A percentile compares a stretch with the other conserved stretches of the same genome.
These are phyloP conservation scores for Dolichallabes microphthalmus DNA, from an alignment of 2,113 vertebrate genomes.

Conservation along the genomic window DNA sequence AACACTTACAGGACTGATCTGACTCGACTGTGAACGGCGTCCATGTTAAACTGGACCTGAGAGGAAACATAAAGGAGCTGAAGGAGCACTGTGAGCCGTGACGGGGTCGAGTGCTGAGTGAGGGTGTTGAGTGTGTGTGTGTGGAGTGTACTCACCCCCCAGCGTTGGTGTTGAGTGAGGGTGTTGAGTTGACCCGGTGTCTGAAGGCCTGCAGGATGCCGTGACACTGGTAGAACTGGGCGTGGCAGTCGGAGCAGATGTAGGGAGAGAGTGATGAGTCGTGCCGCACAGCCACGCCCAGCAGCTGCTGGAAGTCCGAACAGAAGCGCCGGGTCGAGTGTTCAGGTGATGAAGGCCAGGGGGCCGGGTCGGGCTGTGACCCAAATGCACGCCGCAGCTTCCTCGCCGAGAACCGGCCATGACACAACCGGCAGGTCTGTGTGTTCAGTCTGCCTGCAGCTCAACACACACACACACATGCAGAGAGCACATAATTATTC, in stretches of 20 bases:
- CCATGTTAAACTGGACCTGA: conserved; percentile 60
- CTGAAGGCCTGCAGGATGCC: conserved; percentile 83
- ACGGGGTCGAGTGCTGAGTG: conserved; percentile 17
- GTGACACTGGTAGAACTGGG: conserved; percentile 95
- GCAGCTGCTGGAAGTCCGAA: conserved; percentile 86
- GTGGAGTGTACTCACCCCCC: conserved; percentile 74
- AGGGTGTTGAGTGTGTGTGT: conserved; percentile 71
- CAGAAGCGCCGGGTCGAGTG: conserved; percentile 78
- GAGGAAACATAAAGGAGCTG: conserved; percentile 29
- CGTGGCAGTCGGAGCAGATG: conserved; percentile 89
- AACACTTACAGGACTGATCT: conserved; percentile 4
- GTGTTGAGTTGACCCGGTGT: conserved; percentile 83
- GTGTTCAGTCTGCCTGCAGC: conserved; percentile 54
- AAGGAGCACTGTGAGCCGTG: background rate
- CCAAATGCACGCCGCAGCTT: conserved; percentile 84
- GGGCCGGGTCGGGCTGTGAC: conserved; percentile 66
- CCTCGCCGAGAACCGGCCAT: conserved; percentile 87
- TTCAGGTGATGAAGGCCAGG: conserved; percentile 51
- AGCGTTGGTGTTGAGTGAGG: conserved; percentile 61
- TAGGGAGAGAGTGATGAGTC: conserved; percentile 84
- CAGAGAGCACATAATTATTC: no score
- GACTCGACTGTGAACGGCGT: conserved; percentile 40
- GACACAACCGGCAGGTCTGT: conserved; percentile 88
- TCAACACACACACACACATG: conserved; percentile 2
- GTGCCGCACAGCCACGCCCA: conserved; percentile 81